Percentiles rank a stretch among this genome's conserved stretches.
Conservation (phyloP, 2,797 vertebrate genomes). For the Diplodus puntazzo region DNA sequence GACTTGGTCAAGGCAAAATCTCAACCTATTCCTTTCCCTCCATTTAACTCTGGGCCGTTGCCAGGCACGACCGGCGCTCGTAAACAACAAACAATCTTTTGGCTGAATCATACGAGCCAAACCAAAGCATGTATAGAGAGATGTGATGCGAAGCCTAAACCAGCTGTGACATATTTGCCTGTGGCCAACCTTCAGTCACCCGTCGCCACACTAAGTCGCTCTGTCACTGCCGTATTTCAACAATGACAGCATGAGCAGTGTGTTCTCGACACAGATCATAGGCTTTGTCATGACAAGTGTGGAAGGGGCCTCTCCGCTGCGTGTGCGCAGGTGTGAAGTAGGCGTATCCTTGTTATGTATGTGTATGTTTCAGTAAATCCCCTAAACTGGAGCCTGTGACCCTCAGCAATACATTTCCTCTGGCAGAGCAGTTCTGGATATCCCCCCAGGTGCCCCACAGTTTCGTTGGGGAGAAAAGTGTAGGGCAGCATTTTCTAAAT, state of each 20-base stretch:
- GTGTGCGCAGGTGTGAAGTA: slow-evolving; percentile 25
- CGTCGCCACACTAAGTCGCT: slow-evolving; percentile 68
- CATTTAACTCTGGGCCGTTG: slow-evolving; percentile 60
- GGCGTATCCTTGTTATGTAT: no score
- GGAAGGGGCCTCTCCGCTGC: slow-evolving; percentile 36
- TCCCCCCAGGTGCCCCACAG: slow-evolving; percentile 72
- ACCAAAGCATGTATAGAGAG: slow-evolving; percentile 50
- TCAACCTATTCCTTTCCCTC: slow-evolving; percentile 70
- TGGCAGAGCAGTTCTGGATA: slow-evolving; percentile 78
- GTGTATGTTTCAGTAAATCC: no score
- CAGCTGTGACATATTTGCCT: slow-evolving; percentile 78
- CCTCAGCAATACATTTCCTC: slow-evolving; percentile 82
- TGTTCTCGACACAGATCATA: slow-evolving; percentile 70
- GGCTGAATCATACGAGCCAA: slow-evolving; percentile 68
- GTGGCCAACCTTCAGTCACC: slow-evolving; percentile 75
- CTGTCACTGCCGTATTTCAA: slow-evolving; percentile 74
- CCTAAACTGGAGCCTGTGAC: slow-evolving; percentile 79
- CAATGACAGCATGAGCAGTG: slow-evolving; percentile 68
- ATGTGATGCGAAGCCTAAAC: slow-evolving; percentile 70
- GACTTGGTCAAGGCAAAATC: slow-evolving; percentile 57
- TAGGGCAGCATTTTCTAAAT: slow-evolving; percentile 84
- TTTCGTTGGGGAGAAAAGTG: slow-evolving; percentile 79
- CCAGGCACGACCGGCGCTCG: slow-evolving; percentile 53
- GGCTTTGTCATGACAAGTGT: slow-evolving; percentile 63
- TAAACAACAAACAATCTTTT: slow-evolving; percentile 63